These are phyloP conservation scores for Andricus grossulariae DNA, from an alignment of 1,140 invertebrate genomes.

Conservation along the genomic window DNA sequence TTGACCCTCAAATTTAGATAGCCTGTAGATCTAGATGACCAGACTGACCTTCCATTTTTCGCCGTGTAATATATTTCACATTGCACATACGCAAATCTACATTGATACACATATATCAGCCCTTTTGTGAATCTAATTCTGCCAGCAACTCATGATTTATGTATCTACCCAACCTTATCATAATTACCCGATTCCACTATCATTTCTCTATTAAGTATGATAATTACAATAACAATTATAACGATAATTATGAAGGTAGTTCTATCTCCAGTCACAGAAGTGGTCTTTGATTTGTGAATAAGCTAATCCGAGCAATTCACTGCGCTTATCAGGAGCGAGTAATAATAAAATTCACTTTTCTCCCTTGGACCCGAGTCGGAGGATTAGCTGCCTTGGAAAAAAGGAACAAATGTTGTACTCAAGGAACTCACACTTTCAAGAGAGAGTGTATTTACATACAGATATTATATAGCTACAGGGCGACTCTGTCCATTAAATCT, in stretches of 20 bases:
- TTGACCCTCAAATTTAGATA: neutral
- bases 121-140: neutral
- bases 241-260: neutral
- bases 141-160: slow-evolving; percentile 1
- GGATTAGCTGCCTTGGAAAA: slow-evolving; percentile 8
- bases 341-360: slow-evolving; percentile 19
- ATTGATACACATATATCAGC: neutral
- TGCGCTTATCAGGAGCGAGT: slow-evolving; percentile 3
- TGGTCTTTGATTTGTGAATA: slow-evolving; percentile 13
- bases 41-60: neutral
- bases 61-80: neutral
- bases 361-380: neutral
- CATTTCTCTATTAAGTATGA: slow-evolving; percentile 25
- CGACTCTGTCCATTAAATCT: slow-evolving; percentile 59
- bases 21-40: too few species aligned
- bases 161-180: neutral
- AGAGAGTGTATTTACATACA: slow-evolving; percentile 8
- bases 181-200: slow-evolving; percentile 3
- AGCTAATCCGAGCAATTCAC: slow-evolving; percentile 11
- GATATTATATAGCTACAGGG: slow-evolving; percentile 29
- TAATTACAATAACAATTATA: slow-evolving; percentile 7
- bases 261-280: neutral
- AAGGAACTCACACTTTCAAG: neutral
- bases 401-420: neutral
- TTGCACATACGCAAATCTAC: neutral